A percentile compares a stretch with the other conserved stretches of the same genome.
Conservation (phyloP, 2,113 vertebrate species). For the Grammomys surdaster region DNA sequence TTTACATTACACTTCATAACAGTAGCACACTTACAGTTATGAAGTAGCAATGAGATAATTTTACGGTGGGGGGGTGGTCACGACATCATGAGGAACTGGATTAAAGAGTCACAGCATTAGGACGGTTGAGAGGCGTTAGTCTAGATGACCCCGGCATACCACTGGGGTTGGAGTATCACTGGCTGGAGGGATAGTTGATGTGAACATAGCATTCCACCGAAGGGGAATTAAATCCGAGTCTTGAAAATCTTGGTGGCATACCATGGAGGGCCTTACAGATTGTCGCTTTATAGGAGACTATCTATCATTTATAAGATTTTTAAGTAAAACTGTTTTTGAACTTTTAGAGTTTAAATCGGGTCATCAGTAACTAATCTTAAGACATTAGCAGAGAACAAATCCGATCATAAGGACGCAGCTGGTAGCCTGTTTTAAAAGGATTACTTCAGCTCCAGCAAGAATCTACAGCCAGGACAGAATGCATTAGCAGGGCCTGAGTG, state of each 20-base stretch:
- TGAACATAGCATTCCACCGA: fast-evolving
- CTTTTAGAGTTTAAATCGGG: constrained; percentile 39
- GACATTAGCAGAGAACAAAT: constrained; percentile 60
- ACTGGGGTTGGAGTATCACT: not conserved
- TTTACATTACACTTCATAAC: not conserved
- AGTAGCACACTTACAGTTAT: not conserved
- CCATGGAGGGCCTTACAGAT: not conserved
- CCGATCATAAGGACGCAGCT: constrained; percentile 5
- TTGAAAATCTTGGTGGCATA: not conserved
- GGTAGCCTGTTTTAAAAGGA: not conserved
- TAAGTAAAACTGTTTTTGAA: constrained; percentile 32
- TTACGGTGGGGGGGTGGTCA: not conserved
- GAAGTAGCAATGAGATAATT: not conserved
- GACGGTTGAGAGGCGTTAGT: not conserved
- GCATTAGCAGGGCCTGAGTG: constrained; percentile 28
- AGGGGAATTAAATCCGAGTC: not conserved
- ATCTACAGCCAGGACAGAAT: not conserved
- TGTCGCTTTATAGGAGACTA: not conserved
- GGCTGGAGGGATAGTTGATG: not conserved
- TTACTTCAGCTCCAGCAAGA: constrained; percentile 30
- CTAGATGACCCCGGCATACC: not conserved
- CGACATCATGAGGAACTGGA: fast-evolving
- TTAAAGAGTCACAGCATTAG: not conserved
- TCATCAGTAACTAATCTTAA: constrained; percentile 54
- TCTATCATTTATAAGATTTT: not conserved